A percentile compares a stretch with the other conserved stretches of the same genome.
Conservation (phyloP, 2,888 invertebrate genomes). For the Seira sanloemensis region DNA sequence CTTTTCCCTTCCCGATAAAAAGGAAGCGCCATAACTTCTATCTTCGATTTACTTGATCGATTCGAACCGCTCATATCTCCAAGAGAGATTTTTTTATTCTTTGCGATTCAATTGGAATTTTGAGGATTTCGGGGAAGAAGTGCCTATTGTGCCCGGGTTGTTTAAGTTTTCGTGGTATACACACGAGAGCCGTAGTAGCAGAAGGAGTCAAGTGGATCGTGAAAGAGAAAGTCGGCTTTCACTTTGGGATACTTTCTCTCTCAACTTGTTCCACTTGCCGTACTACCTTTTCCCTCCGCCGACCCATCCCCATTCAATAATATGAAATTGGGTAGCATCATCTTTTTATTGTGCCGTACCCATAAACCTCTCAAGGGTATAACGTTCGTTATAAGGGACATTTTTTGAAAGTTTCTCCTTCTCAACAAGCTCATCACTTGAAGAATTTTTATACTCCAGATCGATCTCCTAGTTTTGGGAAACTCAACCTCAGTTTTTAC, state of each 20-base stretch:
- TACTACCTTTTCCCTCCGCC: no score
- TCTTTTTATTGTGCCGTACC: not conserved
- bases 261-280: no score
- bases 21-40: not conserved
- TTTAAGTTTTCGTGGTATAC: not conserved
- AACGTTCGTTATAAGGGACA: not conserved
- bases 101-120: conserved; percentile 19
- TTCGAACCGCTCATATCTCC: conserved; percentile 25
- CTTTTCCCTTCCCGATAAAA: not conserved
- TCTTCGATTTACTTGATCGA: conserved; percentile 42
- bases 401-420: no score
- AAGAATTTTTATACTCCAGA: no score
- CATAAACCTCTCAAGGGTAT: not conserved
- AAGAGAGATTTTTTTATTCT: conserved; percentile 35
- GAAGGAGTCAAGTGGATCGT: not conserved
- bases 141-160: not conserved
- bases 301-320: not conserved
- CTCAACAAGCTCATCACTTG: no score
- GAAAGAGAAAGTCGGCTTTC: not conserved
- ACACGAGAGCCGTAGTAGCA: not conserved
- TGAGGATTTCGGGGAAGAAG: not conserved
- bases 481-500: no score
- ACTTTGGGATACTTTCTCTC: not conserved
- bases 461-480: no score
- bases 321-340: not conserved